Evolutionary conservation across 2,888 invertebrate genomes (phyloP).

Genomic region (Drosophila eohydei): DNA sequence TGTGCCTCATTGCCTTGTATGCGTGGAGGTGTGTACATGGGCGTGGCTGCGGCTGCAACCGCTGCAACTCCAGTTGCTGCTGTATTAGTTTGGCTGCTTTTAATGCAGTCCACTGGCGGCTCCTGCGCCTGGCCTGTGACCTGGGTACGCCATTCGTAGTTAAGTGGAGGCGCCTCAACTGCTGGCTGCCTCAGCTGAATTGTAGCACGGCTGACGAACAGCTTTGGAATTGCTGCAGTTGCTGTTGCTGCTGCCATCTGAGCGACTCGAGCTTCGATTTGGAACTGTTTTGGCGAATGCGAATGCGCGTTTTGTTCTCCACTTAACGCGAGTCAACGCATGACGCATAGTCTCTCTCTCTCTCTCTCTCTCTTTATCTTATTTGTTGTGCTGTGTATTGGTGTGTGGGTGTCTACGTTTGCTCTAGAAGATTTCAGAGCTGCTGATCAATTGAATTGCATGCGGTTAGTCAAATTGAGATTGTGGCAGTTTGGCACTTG

Average conservation of each 20-base stretch:
- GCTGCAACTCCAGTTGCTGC: background rate
- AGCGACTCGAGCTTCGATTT: conserved; percentile 59
- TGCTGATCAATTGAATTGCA: conserved; percentile 49
- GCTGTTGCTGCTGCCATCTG: conserved; percentile 60
- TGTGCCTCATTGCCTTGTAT: conserved; percentile 64
- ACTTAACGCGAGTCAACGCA: conserved; percentile 13
- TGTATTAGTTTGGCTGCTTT: conserved; percentile 25
- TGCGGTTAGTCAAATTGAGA: conserved; percentile 58
- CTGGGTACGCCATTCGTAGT: conserved; percentile 67
- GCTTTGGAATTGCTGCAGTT: conserved; percentile 34
- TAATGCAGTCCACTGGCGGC: conserved; percentile 28
- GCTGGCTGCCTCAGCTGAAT: conserved; percentile 50
- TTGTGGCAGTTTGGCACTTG: conserved; percentile 56
- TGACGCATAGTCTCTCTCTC: conserved; percentile 44
- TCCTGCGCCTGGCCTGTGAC: conserved; percentile 42
- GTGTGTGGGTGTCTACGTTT: conserved; percentile 24
- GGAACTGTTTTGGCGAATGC: conserved; percentile 62
- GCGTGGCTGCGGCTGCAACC: conserved; percentile 32
- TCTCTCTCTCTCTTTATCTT: conserved; percentile 17
- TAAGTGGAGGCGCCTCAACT: conserved; percentile 12
- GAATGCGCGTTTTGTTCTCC: conserved; percentile 63
- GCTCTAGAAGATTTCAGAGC: conserved; percentile 53
- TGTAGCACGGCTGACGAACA: conserved; percentile 60
- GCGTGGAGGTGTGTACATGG: conserved; percentile 54
- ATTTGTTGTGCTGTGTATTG: background rate